A percentile compares a stretch with the other conserved stretches of the same genome.
phyloP scores from a whole-genome alignment of 2,113 vertebrate genomes.

The Tauraco erythrolophus region DNA sequence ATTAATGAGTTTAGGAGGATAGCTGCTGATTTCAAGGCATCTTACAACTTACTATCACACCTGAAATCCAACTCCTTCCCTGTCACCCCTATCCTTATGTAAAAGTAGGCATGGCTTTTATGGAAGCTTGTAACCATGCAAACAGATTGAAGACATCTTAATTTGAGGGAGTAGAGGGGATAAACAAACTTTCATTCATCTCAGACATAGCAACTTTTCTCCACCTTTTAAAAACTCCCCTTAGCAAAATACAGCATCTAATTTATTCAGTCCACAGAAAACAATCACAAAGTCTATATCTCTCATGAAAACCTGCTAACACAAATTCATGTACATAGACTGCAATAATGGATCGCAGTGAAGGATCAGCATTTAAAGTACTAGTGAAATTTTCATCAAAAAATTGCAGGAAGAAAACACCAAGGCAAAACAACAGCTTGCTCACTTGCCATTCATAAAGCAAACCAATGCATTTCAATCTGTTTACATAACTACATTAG shows the following conservation, averaged over 20 bases:
- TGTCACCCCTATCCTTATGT: neutral
- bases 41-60: neutral
- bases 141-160: neutral
- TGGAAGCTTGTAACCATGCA: neutral
- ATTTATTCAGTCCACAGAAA: neutral
- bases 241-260: neutral
- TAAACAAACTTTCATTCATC: neutral
- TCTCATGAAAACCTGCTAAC: neutral
- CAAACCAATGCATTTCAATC: neutral
- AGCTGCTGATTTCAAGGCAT: neutral
- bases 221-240: neutral
- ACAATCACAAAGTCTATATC: neutral
- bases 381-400: neutral
- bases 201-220: neutral
- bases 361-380: neutral
- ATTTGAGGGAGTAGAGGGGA: neutral
- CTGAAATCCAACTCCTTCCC: neutral
- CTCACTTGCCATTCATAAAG: neutral
- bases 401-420: neutral
- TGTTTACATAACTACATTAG: neutral
- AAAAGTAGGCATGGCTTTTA: neutral
- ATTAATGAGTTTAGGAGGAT: neutral
- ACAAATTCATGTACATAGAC: neutral
- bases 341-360: neutral
- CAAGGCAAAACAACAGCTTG: neutral